Base-by-base conservation (phyloP, 1,140 invertebrate species). In the Berghia stephanieae region DNA sequence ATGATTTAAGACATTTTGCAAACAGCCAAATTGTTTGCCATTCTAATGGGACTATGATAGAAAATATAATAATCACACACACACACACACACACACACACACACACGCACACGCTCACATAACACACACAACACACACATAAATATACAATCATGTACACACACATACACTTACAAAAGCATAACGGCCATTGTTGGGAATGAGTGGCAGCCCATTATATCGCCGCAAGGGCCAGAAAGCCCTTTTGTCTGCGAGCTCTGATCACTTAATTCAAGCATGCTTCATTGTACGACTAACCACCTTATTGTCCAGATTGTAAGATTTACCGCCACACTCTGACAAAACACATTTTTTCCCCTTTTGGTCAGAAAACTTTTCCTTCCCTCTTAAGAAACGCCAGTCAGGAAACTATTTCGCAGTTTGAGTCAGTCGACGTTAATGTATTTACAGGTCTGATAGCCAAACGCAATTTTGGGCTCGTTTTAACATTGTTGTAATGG, bases 41-140 rank as follows among this genome's bases (percentile, higher is more conserved):
- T 60, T 10, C n/a, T 60, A 5, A 60, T 5, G 57, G 6, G 6
- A 5, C 24, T n/a, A 10, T 60, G n/a, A 10, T 31, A 27, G 57
- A 27, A 10, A 5, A n/a, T 60, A 31, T 60, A 5, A 5, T 60
- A 5, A 31, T 60, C 63, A 40, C 66, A 21, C 31, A 68, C 66
- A 68, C 34, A 68, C 66, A 68, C 40, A 80, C 67, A 63, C 40
- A 6, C 60, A 31, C 36, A 63, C 46, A 57, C 74, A 77, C 49
- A 49, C 57, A 63, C 75, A 70, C 67, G 42, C 43, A 49, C 52
- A 38, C 72, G 60, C 72, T 57, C 72, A 74, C 72, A 57, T 55
- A 57, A 60, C 40, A 46, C 55, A 46, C 38, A 46, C 55, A 38
- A 68, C 66, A 68, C 66, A 68, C 34, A 68, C 69, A 49, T 46